These are phyloP conservation scores for Cavia aperea DNA, from an alignment of 2,113 vertebrate genomes.

Conservation along the genomic window DNA sequence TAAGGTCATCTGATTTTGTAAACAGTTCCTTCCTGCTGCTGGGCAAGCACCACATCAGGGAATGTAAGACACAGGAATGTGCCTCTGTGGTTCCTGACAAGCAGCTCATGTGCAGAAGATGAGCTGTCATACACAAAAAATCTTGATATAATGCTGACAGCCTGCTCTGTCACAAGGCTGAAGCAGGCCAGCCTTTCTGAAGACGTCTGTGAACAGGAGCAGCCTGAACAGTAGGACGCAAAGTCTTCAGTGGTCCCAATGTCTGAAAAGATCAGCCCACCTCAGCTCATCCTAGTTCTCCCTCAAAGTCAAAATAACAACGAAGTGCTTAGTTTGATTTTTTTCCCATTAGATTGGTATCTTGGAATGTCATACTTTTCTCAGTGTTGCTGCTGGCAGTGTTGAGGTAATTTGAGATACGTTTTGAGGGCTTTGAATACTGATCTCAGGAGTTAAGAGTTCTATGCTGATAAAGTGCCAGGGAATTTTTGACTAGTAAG, in stretches of 20 bases:
- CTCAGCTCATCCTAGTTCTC: not conserved
- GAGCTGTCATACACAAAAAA: too few species aligned
- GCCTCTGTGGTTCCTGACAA: not conserved
- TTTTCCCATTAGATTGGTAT: not conserved
- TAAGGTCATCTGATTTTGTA: not conserved
- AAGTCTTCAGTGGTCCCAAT: not conserved
- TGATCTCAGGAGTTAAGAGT: not conserved
- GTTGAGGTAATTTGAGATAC: not conserved
- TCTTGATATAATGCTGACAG: not conserved
- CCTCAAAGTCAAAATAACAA: not conserved
- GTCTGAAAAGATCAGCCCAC: too few species aligned
- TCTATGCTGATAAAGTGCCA: not conserved
- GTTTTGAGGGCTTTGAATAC: not conserved
- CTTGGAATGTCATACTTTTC: not conserved
- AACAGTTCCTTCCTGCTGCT: not conserved
- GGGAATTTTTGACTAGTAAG: not conserved
- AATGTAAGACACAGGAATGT: not conserved
- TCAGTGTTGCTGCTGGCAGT: not conserved
- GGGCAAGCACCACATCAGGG: not conserved
- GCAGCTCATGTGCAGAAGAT: not conserved
- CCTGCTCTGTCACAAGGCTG: not conserved
- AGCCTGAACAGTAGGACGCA: not conserved
- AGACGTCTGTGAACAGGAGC: not conserved
- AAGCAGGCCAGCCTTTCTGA: not conserved
- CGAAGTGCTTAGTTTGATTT: not conserved